Conservation (phyloP, 2,113 vertebrate species). For the Theristicus caerulescens region DNA sequence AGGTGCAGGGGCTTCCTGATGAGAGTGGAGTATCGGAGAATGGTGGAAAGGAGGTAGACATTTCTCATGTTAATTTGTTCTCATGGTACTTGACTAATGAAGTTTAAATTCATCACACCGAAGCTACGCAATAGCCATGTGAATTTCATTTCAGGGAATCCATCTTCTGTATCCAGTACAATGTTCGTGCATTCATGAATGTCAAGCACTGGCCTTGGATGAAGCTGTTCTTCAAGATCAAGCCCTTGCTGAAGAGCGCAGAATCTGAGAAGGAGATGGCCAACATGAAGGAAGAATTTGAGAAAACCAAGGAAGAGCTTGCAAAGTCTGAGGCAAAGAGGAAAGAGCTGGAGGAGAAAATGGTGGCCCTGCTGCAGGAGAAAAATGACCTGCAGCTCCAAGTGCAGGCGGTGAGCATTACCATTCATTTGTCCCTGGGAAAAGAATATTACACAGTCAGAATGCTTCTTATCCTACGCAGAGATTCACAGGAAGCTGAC, state of each 20-base stretch:
- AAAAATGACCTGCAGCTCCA: constrained; percentile 89
- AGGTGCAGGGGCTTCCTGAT: constrained; percentile 83
- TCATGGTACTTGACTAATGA: background rate
- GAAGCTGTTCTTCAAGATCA: constrained; percentile 83
- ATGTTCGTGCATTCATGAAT: constrained; percentile 83
- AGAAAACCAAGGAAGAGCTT: constrained; percentile 62
- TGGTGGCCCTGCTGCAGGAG: constrained; percentile 79
- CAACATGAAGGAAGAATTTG: too few species aligned
- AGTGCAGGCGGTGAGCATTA: constrained; percentile 79
- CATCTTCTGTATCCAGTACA: constrained; percentile 86
- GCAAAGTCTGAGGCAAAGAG: constrained; percentile 79
- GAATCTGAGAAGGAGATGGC: constrained; percentile 88
- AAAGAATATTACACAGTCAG: background rate
- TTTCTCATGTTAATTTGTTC: background rate
- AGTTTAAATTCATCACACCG: background rate
- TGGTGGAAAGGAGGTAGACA: constrained; percentile 82
- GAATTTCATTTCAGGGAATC: constrained; percentile 71
- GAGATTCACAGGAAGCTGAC: too few species aligned
- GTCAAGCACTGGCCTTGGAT: constrained; percentile 83
- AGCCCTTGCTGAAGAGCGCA: constrained; percentile 83
- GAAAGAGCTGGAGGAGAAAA: constrained; percentile 86
- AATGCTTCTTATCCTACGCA: background rate
- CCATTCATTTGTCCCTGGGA: background rate
- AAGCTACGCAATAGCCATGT: background rate
- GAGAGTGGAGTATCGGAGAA: constrained; percentile 84